A percentile compares a stretch with the other conserved stretches of the same genome.
Conservation (phyloP, 92 coral and sea anemone species). For the Porites cylindrica region DNA sequence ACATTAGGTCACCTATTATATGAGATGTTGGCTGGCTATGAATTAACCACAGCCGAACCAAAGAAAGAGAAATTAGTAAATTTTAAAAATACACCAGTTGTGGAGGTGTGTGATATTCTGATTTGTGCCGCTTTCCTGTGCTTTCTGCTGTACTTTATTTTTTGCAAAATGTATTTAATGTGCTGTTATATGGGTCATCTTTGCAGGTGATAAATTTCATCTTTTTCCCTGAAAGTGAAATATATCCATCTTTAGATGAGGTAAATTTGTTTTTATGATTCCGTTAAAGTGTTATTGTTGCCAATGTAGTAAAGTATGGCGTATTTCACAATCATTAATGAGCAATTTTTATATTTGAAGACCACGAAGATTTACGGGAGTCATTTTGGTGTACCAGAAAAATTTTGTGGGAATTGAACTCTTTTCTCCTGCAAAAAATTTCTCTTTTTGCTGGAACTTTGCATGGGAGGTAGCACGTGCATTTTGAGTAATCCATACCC, state of each 20-base stretch:
- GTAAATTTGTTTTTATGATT: conserved; percentile 28
- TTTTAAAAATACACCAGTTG: conserved; percentile 57
- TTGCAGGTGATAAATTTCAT: conserved; percentile 76
- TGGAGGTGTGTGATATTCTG: conserved; percentile 50
- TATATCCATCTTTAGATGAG: conserved; percentile 79
- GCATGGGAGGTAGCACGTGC: too few species aligned
- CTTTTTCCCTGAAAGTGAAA: conserved; percentile 72
- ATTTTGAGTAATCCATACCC: too few species aligned
- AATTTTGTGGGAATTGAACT: too few species aligned
- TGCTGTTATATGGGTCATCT: background rate
- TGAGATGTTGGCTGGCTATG: conserved; percentile 89
- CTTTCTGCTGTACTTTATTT: background rate
- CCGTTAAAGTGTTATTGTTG: too few species aligned
- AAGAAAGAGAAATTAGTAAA: conserved; percentile 63
- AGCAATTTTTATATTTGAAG: too few species aligned
- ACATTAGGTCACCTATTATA: conserved; percentile 80
- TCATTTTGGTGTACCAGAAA: too few species aligned
- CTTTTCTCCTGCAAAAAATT: too few species aligned
- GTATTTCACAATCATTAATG: background rate
- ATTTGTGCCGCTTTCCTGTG: background rate
- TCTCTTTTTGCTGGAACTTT: too few species aligned
- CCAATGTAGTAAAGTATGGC: too few species aligned
- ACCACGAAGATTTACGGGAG: too few species aligned
- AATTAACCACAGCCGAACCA: conserved; percentile 80
- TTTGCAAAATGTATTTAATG: background rate